Conservation (phyloP, 2,888 invertebrate species). For the Leptinotarsa haldemani region DNA sequence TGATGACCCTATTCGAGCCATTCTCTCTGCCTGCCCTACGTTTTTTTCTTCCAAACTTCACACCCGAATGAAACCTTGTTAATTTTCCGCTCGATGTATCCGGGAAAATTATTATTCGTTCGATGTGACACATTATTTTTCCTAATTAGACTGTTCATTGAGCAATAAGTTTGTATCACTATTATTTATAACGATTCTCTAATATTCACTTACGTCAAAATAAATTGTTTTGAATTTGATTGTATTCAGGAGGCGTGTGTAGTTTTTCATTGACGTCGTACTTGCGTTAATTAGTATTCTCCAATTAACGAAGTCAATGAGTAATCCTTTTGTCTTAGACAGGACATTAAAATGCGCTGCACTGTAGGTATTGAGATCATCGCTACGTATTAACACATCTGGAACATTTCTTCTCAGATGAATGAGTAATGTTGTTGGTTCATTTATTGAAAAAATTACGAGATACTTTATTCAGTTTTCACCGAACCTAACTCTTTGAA, state of each 20-base stretch:
- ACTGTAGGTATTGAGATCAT: slow-evolving; percentile 39
- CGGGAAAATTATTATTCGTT: slow-evolving; percentile 9
- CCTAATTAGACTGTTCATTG: slow-evolving; percentile 18
- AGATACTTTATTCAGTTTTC: no score
- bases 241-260: slow-evolving; percentile 41
- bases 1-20: neutral
- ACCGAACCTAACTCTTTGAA: no score
- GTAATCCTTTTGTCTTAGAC: slow-evolving; percentile 26
- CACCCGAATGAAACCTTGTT: slow-evolving; percentile 5
- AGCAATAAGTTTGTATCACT: slow-evolving; percentile 33
- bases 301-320: slow-evolving; percentile 21
- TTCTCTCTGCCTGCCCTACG: neutral
- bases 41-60: neutral
- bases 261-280: slow-evolving; percentile 36
- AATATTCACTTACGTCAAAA: slow-evolving; percentile 27
- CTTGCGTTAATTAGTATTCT: slow-evolving; percentile 12
- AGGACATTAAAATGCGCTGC: slow-evolving; percentile 33
- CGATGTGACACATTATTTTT: neutral
- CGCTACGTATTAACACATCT: slow-evolving; percentile 37
- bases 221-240: slow-evolving; percentile 25
- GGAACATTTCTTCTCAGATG: slow-evolving; percentile 21
- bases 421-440: neutral
- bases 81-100: slow-evolving; percentile 18
- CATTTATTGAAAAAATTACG: no score
- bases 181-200: slow-evolving; percentile 42